Evolutionary conservation across 2,888 invertebrate genomes (phyloP).

Genomic region (Pseudanteris insignis): DNA sequence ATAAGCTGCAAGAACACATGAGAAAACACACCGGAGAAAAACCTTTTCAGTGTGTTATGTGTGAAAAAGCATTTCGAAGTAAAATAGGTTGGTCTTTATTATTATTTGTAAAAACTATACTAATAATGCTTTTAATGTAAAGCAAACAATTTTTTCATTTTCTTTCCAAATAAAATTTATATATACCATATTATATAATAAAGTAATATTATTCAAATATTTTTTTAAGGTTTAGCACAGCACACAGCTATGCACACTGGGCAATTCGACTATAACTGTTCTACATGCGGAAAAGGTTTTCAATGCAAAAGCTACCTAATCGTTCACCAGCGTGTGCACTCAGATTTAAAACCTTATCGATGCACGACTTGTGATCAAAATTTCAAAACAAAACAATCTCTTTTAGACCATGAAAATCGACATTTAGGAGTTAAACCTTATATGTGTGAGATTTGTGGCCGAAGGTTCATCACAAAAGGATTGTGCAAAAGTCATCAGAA

Average conservation of each 20-base stretch:
- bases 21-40: slow-evolving; percentile 72
- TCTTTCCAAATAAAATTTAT: too few species aligned
- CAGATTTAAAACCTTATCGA: slow-evolving; percentile 70
- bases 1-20: slow-evolving; percentile 71
- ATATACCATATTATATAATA: too few species aligned
- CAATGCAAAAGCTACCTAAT: slow-evolving; percentile 72
- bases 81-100: slow-evolving; percentile 63
- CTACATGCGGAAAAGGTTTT: slow-evolving; percentile 72
- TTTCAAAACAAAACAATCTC: slow-evolving; percentile 72
- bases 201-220: too few species aligned
- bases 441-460: slow-evolving; percentile 70
- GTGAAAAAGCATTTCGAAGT: slow-evolving; percentile 71
- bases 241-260: slow-evolving; percentile 73
- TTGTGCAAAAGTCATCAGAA: slow-evolving; percentile 71
- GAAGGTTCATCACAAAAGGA: slow-evolving; percentile 72
- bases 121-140: too few species aligned
- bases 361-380: slow-evolving; percentile 70
- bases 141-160: too few species aligned
- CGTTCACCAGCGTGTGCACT: slow-evolving; percentile 71
- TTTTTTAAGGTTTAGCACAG: slow-evolving; percentile 69
- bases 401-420: slow-evolving; percentile 71
- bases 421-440: slow-evolving; percentile 72
- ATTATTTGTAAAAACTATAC: too few species aligned
- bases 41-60: slow-evolving; percentile 70
- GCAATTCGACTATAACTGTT: slow-evolving; percentile 70